Percentiles rank a stretch among this genome's conserved stretches.
phyloP scores from a whole-genome alignment of 1,140 invertebrate species.

The Lordiphosa collinella region DNA sequence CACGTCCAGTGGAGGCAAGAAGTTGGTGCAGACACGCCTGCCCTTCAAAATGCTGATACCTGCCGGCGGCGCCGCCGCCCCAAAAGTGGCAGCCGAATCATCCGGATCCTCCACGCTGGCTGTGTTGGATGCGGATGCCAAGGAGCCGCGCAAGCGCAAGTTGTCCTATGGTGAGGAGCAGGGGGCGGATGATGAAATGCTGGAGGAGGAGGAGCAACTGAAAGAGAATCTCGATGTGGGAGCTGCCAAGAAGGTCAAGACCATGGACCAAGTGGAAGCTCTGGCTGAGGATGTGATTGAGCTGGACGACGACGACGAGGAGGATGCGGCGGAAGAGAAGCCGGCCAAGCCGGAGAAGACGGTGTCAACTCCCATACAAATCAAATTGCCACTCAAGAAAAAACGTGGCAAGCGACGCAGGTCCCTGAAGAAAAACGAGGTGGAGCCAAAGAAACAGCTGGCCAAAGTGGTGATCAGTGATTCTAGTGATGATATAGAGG shows the following conservation, averaged over 20 bases:
- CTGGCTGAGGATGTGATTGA: constrained; percentile 36
- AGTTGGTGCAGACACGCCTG: constrained; percentile 78
- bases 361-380: constrained; percentile 37
- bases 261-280: neutral
- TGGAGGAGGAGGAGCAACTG: no score
- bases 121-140: constrained; percentile 4
- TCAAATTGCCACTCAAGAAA: constrained; percentile 61
- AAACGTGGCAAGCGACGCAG: constrained; percentile 64
- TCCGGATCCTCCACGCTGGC: neutral
- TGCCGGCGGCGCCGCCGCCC: neutral
- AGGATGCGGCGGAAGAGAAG: neutral
- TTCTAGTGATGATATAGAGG: constrained; percentile 62
- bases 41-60: constrained; percentile 71
- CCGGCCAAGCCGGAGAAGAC: neutral
- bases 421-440: constrained; percentile 25
- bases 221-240: constrained; percentile 42
- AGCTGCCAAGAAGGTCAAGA: constrained; percentile 39
- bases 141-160: constrained; percentile 62
- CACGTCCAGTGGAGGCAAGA: constrained; percentile 62
- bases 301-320: constrained; percentile 35
- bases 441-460: neutral
- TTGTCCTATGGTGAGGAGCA: constrained; percentile 43
- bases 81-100: neutral
- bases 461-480: constrained; percentile 17
- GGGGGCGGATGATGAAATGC: constrained; percentile 39